Evolutionary conservation across 92 coral and sea anemone genomes (phyloP), one percentile per base, ranked within the genome.

Genomic region (Epizoanthus stellaris): DNA sequence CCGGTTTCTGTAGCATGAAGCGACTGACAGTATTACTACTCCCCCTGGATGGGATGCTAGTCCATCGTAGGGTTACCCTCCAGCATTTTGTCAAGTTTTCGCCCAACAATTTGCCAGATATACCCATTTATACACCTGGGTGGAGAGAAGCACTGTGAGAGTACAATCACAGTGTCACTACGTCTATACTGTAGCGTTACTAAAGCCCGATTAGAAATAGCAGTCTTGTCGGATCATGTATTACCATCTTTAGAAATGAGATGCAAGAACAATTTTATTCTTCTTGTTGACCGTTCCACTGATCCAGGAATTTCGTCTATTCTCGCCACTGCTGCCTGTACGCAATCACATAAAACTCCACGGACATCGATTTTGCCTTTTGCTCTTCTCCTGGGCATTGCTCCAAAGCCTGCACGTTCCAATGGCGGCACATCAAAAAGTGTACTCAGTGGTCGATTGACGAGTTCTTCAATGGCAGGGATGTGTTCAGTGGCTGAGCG

Each of bases 311-410:
- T 91, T 42, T 90, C 95, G 67, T 90, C 91, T n/a, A 95, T 86
- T 75, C 98, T 88, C 67, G 92, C 91, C 3, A 90, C 95, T n/a
- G 98, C 95, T 42, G 95, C 92, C 53, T 95, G 98, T 30, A 92
- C 70, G 77, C 94, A 95, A 54, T 90, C 88, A 58, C 90, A 90
- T 70, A 95, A 17, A 2, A 92, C 86, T 56, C 81, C 86, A 42
- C 88, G 88, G 45, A 85, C 57, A 30, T 80, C 87, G 42, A 73
- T 76, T 43, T 81, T 89, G 69, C 75, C 87, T 69, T 64, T 65
- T 3, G 73, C 40, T 45, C 67, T 67, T 65, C 20, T 85, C 61
- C 68, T 74, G 13, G 73, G 56, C 39, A 25, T 43, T 36, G 73
- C 49, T 5, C 60, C 70, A 47, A 79, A 70, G 1, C 70, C 52